Evolutionary conservation across 2,797 vertebrate genomes (phyloP).

Genomic region (Vespertilio murinus): DNA sequence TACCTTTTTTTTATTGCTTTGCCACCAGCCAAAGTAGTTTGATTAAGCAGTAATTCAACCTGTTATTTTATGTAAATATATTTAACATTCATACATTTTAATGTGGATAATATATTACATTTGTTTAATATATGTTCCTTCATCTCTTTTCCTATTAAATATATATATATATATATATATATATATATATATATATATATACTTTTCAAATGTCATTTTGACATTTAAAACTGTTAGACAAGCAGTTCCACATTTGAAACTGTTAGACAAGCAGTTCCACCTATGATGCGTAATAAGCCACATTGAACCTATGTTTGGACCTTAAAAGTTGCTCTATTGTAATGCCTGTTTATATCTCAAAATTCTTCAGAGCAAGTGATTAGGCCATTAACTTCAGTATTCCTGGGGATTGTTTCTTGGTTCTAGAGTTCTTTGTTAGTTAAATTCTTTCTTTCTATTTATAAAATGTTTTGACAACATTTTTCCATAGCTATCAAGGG

Average conservation of each 20-base stretch:
- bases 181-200: neutral
- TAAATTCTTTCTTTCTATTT: constrained; percentile 44
- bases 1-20: constrained; percentile 66
- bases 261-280: constrained; percentile 20
- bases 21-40: constrained; percentile 51
- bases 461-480: constrained; percentile 53
- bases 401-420: constrained; percentile 55
- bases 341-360: constrained; percentile 19
- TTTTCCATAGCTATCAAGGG: constrained; percentile 73
- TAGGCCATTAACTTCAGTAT: constrained; percentile 42
- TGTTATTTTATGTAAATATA: constrained; percentile 50
- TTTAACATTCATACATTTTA: constrained; percentile 63
- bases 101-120: constrained; percentile 45
- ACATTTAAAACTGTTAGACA: constrained; percentile 39
- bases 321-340: constrained; percentile 30
- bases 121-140: constrained; percentile 57
- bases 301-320: neutral
- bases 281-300: constrained; percentile 2
- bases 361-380: constrained; percentile 65
- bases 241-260: neutral
- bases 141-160: constrained; percentile 26
- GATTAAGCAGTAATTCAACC: constrained; percentile 72
- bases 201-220: constrained; percentile 54
- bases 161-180: neutral
- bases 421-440: constrained; percentile 59